Conservation (phyloP, 2,797 vertebrate species). For the Sardinella longiceps region DNA sequence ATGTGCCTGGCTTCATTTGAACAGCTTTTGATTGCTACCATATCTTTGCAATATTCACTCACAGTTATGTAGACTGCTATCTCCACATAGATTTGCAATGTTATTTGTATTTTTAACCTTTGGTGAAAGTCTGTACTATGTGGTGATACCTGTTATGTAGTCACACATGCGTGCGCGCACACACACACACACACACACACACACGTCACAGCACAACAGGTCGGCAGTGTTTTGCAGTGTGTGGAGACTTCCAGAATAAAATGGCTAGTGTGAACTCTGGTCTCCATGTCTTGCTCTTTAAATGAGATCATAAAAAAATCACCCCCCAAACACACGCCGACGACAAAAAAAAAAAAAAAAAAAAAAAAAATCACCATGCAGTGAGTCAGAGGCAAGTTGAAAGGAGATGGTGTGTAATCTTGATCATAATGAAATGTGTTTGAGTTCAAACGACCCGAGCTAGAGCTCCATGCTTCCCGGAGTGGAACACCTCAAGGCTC, state of each 20-base stretch:
- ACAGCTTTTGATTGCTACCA: neutral
- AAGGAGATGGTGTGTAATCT: conserved; percentile 9
- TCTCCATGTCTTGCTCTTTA: neutral
- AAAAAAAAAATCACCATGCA: neutral
- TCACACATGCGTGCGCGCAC: too few relatives aligned
- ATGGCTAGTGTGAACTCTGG: neutral
- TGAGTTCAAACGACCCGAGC: conserved; percentile 20
- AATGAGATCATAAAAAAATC: neutral
- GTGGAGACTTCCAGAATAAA: neutral
- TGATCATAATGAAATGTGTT: conserved; percentile 21
- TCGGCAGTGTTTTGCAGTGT: neutral
- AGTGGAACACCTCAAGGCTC: conserved; percentile 6
- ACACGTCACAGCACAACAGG: neutral
- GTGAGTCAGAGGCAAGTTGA: neutral
- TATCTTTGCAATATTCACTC: neutral
- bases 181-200: neutral
- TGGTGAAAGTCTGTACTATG: neutral
- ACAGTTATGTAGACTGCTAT: neutral
- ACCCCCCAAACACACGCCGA: neutral
- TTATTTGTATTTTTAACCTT: neutral
- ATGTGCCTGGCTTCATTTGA: neutral
- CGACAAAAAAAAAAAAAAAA: neutral
- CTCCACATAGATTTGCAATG: neutral
- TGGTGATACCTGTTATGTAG: neutral
- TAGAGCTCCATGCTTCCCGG: neutral